phyloP scores from a whole-genome alignment of 2,888 invertebrate genomes.

The Norana najaformis region DNA sequence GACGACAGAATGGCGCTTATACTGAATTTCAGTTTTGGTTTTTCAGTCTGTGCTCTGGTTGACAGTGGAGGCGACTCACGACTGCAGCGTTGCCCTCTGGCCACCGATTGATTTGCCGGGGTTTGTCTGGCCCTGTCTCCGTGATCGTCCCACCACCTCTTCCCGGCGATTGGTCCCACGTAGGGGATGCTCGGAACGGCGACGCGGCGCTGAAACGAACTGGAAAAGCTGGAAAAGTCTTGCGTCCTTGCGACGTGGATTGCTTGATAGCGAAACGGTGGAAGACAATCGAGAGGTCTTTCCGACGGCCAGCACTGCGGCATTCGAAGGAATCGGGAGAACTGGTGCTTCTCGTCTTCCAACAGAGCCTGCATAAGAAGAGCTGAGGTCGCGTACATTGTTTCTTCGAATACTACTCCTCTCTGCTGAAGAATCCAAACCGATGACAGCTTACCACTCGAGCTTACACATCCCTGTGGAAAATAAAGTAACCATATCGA shows the following conservation, averaged over 20 bases:
- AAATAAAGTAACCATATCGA: too few relatives aligned
- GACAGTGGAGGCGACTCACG: background rate
- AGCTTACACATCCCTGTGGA: too few relatives aligned
- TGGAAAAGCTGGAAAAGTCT: slow-evolving; percentile 6
- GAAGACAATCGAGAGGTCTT: background rate
- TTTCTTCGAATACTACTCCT: background rate
- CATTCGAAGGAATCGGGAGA: background rate
- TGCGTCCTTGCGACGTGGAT: slow-evolving; percentile 13
- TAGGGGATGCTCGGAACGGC: background rate
- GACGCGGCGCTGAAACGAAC: background rate
- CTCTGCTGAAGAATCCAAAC: background rate
- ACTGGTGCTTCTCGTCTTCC: slow-evolving; percentile 22
- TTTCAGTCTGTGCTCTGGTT: background rate
- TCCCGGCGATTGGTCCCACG: background rate
- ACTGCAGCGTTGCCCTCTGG: background rate
- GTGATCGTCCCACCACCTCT: background rate
- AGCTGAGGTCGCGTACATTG: background rate
- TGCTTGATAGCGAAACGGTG: background rate
- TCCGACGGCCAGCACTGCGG: background rate
- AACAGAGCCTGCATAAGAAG: slow-evolving; percentile 6
- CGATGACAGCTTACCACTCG: background rate
- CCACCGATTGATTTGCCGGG: background rate
- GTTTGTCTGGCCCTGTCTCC: background rate
- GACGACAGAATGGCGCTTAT: background rate
- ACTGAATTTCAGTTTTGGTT: slow-evolving; percentile 18